Evolutionary conservation across 2,888 invertebrate genomes (phyloP), one percentile per base, ranked within the genome.

Genomic region (Chrysolina oricalcia): DNA sequence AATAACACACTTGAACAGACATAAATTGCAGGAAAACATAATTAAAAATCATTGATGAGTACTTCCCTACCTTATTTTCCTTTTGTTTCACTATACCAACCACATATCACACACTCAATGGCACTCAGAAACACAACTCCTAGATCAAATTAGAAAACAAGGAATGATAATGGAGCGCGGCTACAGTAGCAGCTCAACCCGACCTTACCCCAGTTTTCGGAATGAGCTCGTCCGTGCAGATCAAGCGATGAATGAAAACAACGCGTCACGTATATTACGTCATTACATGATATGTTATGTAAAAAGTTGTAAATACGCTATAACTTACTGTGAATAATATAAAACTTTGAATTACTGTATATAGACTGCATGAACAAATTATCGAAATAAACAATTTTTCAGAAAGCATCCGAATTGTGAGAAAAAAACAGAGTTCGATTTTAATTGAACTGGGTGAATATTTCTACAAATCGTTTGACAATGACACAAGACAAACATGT

Each of bases 261-360:
- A 43, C 15, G 43, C 43, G 15, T 43, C 43, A 15, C 43, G 15
- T 43, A 10, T 43, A 41, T 41, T 43, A 43, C 13, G 43, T 43
- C 43, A 43, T 43, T 43, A 43, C 43, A 43, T 43, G 43, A 43
- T 43, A 43, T 43, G 43, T 43, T 43, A 43, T 43, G 43, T 43
- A 43, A 43, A 43, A 43, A 2, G 6, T 43, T 43, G 13, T 13
- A 43, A 43, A 43, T 43, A 43, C 15, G 15, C 43, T 43, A 15
- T 43, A 43, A 43, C 43, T 15, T 43, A n/a, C 43, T 43, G 43
- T 43, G 43, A 43, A 43, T 15, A 43, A 43, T 43, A 43, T 43
- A 43, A 43, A 43, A 43, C 43, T 43, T 13, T 43, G 2, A 43
- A 43, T 13, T 15, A 43, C n/a, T n/a, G 15, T 43, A 8, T 43